These are phyloP conservation scores for Macrophya alboannulata DNA, from an alignment of 2,888 invertebrate genomes.

Conservation along the genomic window DNA sequence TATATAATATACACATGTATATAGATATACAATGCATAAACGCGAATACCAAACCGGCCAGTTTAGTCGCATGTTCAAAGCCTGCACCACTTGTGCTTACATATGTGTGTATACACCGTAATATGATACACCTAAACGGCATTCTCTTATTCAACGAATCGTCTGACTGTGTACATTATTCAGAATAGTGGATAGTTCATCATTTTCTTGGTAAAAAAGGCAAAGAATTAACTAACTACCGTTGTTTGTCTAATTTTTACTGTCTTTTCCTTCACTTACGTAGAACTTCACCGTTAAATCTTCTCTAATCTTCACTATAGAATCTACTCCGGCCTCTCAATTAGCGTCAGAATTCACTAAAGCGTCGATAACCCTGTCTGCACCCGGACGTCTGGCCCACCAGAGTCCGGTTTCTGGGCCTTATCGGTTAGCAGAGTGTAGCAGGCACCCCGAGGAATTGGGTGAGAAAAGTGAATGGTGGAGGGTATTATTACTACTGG, in stretches of 20 bases:
- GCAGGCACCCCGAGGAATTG: neutral
- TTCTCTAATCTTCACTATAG: neutral
- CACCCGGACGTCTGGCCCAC: slow-evolving; percentile 7
- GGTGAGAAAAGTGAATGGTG: neutral
- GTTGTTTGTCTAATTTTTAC: neutral
- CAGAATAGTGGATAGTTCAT: slow-evolving; percentile 20
- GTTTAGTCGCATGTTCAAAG: slow-evolving; percentile 25
- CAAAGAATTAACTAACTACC: too few relatives aligned
- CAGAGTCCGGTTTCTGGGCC: neutral
- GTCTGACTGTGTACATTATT: slow-evolving; percentile 16
- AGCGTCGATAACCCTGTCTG: slow-evolving; percentile 17
- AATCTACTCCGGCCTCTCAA: neutral
- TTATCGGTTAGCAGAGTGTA: slow-evolving; percentile 4
- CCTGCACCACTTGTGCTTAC: slow-evolving; percentile 6
- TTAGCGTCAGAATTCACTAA: slow-evolving; percentile 35
- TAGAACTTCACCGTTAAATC: neutral
- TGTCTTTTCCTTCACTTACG: neutral
- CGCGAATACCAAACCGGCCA: slow-evolving; percentile 3
- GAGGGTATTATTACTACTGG: neutral
- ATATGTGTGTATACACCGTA: neutral
- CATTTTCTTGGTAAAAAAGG: neutral
- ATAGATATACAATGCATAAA: neutral
- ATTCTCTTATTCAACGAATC: slow-evolving; percentile 25
- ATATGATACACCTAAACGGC: slow-evolving; percentile 15
- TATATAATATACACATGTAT: slow-evolving; percentile 6